Conservation (phyloP, 2,113 vertebrate species). For the Heptranchias perlo region DNA sequence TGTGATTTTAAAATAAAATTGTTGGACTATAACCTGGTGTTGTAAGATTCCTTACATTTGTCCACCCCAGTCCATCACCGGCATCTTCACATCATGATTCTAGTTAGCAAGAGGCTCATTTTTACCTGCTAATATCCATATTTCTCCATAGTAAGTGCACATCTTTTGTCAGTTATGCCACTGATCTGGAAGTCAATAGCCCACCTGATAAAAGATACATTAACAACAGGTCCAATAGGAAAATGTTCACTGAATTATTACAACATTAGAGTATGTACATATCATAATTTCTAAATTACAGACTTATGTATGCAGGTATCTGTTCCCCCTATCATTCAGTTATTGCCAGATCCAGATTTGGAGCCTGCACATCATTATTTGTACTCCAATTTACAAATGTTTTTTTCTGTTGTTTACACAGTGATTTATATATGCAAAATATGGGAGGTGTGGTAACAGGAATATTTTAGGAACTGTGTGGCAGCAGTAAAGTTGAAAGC, state of each 20-base stretch:
- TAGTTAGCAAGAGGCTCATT: background rate
- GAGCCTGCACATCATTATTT: background rate
- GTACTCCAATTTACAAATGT: background rate
- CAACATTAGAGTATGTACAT: background rate
- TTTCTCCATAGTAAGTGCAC: background rate
- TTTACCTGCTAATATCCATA: background rate
- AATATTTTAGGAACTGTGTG: background rate
- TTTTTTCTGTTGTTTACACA: background rate
- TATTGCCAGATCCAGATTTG: background rate
- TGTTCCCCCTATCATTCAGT: background rate
- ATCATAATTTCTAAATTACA: background rate
- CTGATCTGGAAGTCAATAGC: background rate
- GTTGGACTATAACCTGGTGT: too few relatives aligned
- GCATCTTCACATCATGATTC: too few relatives aligned
- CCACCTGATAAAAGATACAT: background rate
- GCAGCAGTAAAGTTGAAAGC: background rate
- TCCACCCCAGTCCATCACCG: too few relatives aligned
- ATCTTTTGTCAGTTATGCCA: background rate
- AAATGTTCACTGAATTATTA: background rate
- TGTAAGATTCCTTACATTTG: too few relatives aligned
- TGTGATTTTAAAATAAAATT: too few relatives aligned
- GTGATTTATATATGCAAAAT: background rate
- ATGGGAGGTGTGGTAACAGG: background rate
- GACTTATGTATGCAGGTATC: background rate
- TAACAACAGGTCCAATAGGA: background rate